Evolutionary conservation across 1,140 invertebrate species (phyloP).

Genomic region (Sycophaga agraensis): DNA sequence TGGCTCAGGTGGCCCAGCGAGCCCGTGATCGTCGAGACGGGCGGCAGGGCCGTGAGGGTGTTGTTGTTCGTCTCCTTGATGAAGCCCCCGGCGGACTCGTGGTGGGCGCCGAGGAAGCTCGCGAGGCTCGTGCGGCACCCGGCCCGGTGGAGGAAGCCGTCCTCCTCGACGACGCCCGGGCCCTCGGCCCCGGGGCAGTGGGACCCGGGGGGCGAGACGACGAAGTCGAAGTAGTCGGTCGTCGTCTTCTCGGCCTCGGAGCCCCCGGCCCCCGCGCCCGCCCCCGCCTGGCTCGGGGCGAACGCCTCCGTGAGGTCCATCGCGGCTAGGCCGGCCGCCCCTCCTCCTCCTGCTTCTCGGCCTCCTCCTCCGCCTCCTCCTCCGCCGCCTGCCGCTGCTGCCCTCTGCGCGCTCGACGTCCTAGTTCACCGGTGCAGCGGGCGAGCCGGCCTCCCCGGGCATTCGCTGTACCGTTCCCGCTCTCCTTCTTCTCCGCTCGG

Average conservation of each 20-base stretch:
- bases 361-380: too few species aligned
- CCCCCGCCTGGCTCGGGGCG: constrained; percentile 48
- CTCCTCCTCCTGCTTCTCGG: too few species aligned
- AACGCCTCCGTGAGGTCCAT: constrained; percentile 82
- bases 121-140: constrained; percentile 40
- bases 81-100: constrained; percentile 49
- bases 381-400: too few species aligned
- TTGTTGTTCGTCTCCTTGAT: constrained; percentile 73
- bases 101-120: constrained; percentile 39
- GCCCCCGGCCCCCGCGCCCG: constrained; percentile 55
- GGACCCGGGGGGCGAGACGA: constrained; percentile 69
- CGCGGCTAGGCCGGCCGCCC: too few species aligned
- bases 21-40: constrained; percentile 51
- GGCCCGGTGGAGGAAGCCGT: constrained; percentile 46
- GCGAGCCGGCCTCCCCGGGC: too few species aligned
- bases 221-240: constrained; percentile 84
- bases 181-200: constrained; percentile 22
- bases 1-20: constrained; percentile 45
- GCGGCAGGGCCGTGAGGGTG: constrained; percentile 55
- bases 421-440: too few species aligned
- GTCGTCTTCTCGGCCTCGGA: constrained; percentile 67
- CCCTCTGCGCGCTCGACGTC: too few species aligned
- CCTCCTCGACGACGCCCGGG: constrained; percentile 47
- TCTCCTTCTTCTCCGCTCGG: too few species aligned
- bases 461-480: too few species aligned